A percentile compares a stretch with the other conserved stretches of the same genome.
Evolutionary conservation across 2,888 invertebrate species (phyloP).

Genomic region (Leptinotarsa peninsularis): DNA sequence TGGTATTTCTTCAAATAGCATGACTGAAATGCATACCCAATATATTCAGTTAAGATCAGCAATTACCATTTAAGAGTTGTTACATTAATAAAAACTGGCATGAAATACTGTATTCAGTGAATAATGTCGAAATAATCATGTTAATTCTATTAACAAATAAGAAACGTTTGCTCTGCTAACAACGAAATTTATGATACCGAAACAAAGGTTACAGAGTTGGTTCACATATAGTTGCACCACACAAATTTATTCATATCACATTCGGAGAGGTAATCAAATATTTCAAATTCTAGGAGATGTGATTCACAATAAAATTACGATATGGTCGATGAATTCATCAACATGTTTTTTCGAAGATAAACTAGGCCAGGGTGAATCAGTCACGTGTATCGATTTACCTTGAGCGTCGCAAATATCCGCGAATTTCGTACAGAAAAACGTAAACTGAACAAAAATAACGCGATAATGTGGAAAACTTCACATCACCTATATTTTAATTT

Average conservation of each 20-base stretch:
- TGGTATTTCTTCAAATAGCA: too few species aligned
- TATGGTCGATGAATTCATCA: slow-evolving; percentile 10
- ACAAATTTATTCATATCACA: not conserved
- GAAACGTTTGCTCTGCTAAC: too few species aligned
- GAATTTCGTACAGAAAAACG: slow-evolving; percentile 37
- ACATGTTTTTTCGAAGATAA: slow-evolving; percentile 47
- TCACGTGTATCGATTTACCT: slow-evolving; percentile 59
- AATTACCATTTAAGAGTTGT: too few species aligned
- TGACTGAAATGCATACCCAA: too few species aligned
- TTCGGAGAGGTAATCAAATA: not conserved
- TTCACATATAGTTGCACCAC: not conserved
- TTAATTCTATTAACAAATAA: too few species aligned
- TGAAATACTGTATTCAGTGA: too few species aligned
- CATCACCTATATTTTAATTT: slow-evolving; percentile 6
- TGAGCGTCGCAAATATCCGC: slow-evolving; percentile 50
- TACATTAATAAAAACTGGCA: too few species aligned
- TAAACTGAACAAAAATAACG: slow-evolving; percentile 15
- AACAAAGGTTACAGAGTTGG: too few species aligned
- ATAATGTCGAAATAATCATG: too few species aligned
- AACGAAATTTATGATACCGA: too few species aligned
- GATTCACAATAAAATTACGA: slow-evolving; percentile 7
- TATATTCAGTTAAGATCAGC: too few species aligned
- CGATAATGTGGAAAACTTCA: slow-evolving; percentile 7
- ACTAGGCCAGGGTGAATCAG: slow-evolving; percentile 65
- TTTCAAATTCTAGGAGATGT: not conserved